These are phyloP conservation scores for Hylaea fasciaria DNA, from an alignment of 2,888 invertebrate species.

Conservation along the genomic window DNA sequence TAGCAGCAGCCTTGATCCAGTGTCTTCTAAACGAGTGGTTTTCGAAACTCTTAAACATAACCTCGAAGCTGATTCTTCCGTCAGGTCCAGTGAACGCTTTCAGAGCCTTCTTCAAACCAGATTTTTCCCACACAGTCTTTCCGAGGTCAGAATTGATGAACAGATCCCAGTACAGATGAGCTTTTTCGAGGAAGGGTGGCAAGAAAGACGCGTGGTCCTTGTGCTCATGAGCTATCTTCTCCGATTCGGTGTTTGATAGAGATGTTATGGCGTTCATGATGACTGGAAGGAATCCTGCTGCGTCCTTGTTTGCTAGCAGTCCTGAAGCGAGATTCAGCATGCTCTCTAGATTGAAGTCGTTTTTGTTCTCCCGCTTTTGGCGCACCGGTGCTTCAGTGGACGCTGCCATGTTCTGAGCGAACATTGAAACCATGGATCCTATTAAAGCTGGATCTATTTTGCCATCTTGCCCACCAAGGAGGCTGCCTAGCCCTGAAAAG, in stretches of 20 bases:
- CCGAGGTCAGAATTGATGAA: constrained; percentile 92
- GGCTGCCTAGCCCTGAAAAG: constrained; percentile 77
- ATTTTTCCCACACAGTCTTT: constrained; percentile 88
- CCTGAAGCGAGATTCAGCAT: constrained; percentile 84
- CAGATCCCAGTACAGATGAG: constrained; percentile 91
- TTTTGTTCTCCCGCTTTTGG: constrained; percentile 65
- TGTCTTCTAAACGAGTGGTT: constrained; percentile 91
- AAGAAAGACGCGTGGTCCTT: constrained; percentile 89
- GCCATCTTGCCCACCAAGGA: constrained; percentile 85
- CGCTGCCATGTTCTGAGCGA: constrained; percentile 69
- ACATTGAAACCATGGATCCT: constrained; percentile 76
- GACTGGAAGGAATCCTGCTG: constrained; percentile 85
- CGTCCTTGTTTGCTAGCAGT: constrained; percentile 76
- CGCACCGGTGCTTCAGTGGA: constrained; percentile 57
- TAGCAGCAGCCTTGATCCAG: constrained; percentile 91
- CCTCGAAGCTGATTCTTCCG: constrained; percentile 89
- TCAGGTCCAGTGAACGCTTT: constrained; percentile 88
- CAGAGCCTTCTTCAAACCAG: constrained; percentile 88
- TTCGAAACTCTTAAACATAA: constrained; percentile 91
- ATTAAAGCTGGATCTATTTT: constrained; percentile 85
- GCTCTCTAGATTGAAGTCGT: constrained; percentile 81
- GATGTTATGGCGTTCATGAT: constrained; percentile 87
- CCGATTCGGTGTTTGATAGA: constrained; percentile 86
- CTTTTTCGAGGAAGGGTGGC: constrained; percentile 86
- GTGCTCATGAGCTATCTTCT: constrained; percentile 86